A percentile compares a stretch with the other conserved stretches of the same genome.
These are phyloP conservation scores for Aphidius ervi DNA, from an alignment of 1,140 invertebrate species.

Conservation along the genomic window DNA sequence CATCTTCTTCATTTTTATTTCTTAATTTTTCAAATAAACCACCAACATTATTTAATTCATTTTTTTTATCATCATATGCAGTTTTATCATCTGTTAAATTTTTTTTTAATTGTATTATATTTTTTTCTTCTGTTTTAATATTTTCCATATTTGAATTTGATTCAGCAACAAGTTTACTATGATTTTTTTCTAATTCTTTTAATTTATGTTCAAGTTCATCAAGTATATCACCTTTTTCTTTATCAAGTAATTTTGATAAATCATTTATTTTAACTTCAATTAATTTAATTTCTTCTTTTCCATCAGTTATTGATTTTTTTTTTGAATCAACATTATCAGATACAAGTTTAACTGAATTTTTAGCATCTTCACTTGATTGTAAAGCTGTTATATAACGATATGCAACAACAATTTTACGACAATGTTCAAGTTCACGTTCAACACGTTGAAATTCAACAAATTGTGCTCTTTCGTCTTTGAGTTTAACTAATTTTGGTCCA, in stretches of 20 bases:
- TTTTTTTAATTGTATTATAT: conserved; percentile 65
- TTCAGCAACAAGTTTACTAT: conserved; percentile 65
- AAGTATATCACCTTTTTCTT: conserved; percentile 66
- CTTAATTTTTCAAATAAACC: conserved; percentile 69
- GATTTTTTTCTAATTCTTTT: conserved; percentile 62
- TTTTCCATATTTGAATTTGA: conserved; percentile 67
- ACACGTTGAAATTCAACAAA: conserved; percentile 88
- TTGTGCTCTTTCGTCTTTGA: conserved; percentile 79
- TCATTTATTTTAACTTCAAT: conserved; percentile 57
- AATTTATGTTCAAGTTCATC: conserved; percentile 64
- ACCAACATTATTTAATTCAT: conserved; percentile 61
- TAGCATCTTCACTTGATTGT: conserved; percentile 53
- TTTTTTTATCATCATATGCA: conserved; percentile 61
- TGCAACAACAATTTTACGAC: conserved; percentile 72
- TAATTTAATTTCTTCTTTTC: conserved; percentile 55
- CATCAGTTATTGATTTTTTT: conserved; percentile 55
- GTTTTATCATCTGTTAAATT: conserved; percentile 70
- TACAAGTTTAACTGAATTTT: conserved; percentile 54
- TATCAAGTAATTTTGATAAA: conserved; percentile 54
- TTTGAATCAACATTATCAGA: conserved; percentile 55
- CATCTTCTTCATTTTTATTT: conserved; percentile 64
- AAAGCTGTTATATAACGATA: conserved; percentile 66
- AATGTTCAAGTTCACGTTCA: conserved; percentile 80
- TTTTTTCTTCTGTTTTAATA: conserved; percentile 67
- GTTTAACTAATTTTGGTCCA: conserved; percentile 78